Base-by-base conservation (phyloP, 2,113 vertebrate species). In the Lophura nycthemera region DNA sequence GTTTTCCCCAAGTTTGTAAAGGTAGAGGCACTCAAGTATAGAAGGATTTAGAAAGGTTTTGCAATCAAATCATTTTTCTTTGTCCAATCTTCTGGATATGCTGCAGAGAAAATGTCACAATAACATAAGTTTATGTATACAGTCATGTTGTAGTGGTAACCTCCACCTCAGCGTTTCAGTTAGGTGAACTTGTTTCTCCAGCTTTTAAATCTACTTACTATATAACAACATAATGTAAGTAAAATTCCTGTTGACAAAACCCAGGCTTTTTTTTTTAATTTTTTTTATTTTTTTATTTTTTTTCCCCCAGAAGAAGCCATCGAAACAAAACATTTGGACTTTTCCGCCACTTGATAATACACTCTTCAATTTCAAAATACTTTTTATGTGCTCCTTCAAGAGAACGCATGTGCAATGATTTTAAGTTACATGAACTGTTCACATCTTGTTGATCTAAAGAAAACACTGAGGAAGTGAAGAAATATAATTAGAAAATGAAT, bases 311-410 rank as follows among this genome's bases (percentile, higher is more conserved):
- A 89, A 42, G 60, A 82, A 93, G 43, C 4, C 18, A 67, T 1
- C 88, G 38, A 91, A 97, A 88, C 18, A 91, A 84, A 79, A 77
- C 24, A 29, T 72, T 66, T 25, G 12, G 34, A 71, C 64, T 91
- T 91, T 83, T 78, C 47, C 40, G 67, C 30, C 27, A 80, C 79
- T 65, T 67, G 76, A 36, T 65, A 84, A 20, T 13, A 32, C 20
- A 18, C 70, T 91, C 22, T 86, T 89, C 64, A 60, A 59, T 74
- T 75, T 73, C 71, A 85, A 80, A 50, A 25, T 78, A 43, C 61
- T 81, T 61, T 61, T 63, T 36, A 61, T 5, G 1, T 42, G 24
- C 16, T 94, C 25, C 71, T 95, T 91, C 48, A 81, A 32, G 47
- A 70, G n/a, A 81, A 86, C 8, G 21, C 18, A 27, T 84, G 18